Conservation (phyloP, 1,140 invertebrate genomes). For the Monochamus saltuarius region DNA sequence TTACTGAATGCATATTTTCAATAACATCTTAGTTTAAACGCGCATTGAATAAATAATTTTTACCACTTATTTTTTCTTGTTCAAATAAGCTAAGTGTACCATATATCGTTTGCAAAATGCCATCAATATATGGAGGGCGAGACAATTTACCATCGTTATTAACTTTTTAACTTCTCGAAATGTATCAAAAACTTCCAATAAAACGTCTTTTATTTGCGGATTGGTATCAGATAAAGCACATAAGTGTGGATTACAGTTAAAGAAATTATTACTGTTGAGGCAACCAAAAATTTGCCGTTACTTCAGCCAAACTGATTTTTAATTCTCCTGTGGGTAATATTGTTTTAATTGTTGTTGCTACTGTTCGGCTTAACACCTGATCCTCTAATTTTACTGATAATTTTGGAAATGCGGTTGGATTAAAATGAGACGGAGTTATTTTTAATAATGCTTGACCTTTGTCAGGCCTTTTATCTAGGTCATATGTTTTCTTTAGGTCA, state of each 20-base stretch:
- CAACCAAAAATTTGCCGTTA: slow-evolving; percentile 28
- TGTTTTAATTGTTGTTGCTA: slow-evolving; percentile 31
- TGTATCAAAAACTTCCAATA: not conserved
- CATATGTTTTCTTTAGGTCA: slow-evolving; percentile 23
- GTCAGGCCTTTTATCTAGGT: slow-evolving; percentile 17
- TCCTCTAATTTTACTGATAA: slow-evolving; percentile 14
- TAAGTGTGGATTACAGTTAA: slow-evolving; percentile 15
- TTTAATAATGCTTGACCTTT: slow-evolving; percentile 24
- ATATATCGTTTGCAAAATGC: slow-evolving; percentile 28
- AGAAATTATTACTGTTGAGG: slow-evolving; percentile 22
- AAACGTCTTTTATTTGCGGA: not conserved
- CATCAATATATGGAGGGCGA: slow-evolving; percentile 24
- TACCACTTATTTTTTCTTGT: no score
- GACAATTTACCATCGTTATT: not conserved
- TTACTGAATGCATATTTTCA: slow-evolving; percentile 33
- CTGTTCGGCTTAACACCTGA: slow-evolving; percentile 1
- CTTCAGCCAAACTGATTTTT: slow-evolving; percentile 20
- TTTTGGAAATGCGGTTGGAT: slow-evolving; percentile 33
- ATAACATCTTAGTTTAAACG: slow-evolving; percentile 37
- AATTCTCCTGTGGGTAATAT: slow-evolving; percentile 26
- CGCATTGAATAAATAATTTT: no score
- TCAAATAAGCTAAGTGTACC: no score
- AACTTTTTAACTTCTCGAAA: not conserved
- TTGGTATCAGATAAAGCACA: not conserved
- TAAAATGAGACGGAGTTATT: slow-evolving; percentile 28